Evolutionary conservation across 2,113 vertebrate species (phyloP), one percentile per base, ranked within the genome.

Genomic region (Neomonachus schauinslandi): DNA sequence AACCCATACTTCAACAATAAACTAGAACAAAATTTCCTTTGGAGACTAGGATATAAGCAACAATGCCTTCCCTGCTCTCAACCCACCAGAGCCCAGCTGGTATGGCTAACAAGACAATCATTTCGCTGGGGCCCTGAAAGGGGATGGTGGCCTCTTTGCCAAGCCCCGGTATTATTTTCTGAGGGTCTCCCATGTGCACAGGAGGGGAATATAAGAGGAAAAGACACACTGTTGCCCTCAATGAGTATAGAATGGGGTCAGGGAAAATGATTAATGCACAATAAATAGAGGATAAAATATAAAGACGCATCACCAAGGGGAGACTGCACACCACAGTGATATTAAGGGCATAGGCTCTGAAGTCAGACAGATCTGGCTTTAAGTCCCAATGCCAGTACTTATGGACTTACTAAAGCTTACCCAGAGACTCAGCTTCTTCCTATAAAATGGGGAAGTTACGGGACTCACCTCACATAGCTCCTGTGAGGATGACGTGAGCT

Each of bases 1-100:
- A 97, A 88, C 51, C 77, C 80, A 84, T 89, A 65, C 83, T 92
- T 93, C 33, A 85, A 94, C 69, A 61, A 81, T 49, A 77, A 95
- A 74, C n/a, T 31, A 92, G 39, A 85, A 90, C 22, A 83, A 89
- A 93, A 65, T 49, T 53, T 77, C 90, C 74, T 95, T 94, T 97
- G 81, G 71, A 88, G 39, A 91, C 5, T 4, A 82, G 67, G 49
- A 9, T 26, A 57, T 49, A 63, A 84, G 10, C 63, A 55, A 86
- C 72, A 63, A 63, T 16, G 16, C 33, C 7, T 57, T 57, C n/a
- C 10, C 72, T 55, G 14, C 39, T 51, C 63, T 83, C 79, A 11
- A 3, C 6, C 11, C 10, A 53, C 15, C 5, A 2, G 53, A 13
- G 31, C 39, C 89, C 89, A 57, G 51, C 15, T 36, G n/a, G 31